Percentiles rank a stretch among this genome's conserved stretches.
These are phyloP conservation scores for Drosophila kanapiae DNA, from an alignment of 1,140 invertebrate species.

Conservation along the genomic window DNA sequence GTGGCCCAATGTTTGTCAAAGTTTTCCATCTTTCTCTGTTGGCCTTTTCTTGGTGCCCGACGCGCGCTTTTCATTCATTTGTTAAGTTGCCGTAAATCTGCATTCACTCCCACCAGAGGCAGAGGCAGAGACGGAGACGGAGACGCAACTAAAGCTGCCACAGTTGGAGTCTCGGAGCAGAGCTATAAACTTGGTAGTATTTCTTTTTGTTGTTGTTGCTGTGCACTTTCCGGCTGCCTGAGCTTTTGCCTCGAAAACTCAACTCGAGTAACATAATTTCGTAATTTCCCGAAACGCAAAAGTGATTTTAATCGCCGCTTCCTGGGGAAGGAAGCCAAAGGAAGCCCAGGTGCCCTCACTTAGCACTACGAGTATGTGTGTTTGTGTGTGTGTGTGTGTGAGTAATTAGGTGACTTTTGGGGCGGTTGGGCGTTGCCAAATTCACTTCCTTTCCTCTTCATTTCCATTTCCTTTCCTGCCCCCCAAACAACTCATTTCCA, in stretches of 20 bases:
- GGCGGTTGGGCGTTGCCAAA: conserved; percentile 19
- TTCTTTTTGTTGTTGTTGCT: conserved; percentile 23
- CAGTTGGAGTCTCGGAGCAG: conserved; percentile 22
- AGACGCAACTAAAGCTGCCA: conserved; percentile 21
- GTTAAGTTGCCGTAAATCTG: conserved; percentile 53
- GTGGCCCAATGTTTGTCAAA: conserved; percentile 40
- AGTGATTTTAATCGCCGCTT: conserved; percentile 80
- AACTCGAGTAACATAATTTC: conserved; percentile 76
- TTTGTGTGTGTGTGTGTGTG: conserved; percentile 7
- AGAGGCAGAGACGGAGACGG: no score
- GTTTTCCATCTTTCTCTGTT: conserved; percentile 51
- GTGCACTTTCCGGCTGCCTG: conserved; percentile 73
- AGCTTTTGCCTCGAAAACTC: conserved; percentile 21
- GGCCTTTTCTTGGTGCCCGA: conserved; percentile 11
- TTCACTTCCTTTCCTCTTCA: conserved; percentile 8
- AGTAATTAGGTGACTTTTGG: conserved; percentile 44
- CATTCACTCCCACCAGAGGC: conserved; percentile 5
- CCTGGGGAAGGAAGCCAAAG: conserved; percentile 33
- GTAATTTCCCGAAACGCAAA: conserved; percentile 74
- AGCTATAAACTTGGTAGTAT: conserved; percentile 1
- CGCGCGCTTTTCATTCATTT: conserved; percentile 32
- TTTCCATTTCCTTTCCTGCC: conserved; percentile 14
- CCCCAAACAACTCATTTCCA: conserved; percentile 41
- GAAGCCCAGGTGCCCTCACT: conserved; percentile 29
- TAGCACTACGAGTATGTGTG: conserved; percentile 7